Base-by-base conservation (phyloP, 2,888 invertebrate genomes). In the Geotrupes spiniger region DNA sequence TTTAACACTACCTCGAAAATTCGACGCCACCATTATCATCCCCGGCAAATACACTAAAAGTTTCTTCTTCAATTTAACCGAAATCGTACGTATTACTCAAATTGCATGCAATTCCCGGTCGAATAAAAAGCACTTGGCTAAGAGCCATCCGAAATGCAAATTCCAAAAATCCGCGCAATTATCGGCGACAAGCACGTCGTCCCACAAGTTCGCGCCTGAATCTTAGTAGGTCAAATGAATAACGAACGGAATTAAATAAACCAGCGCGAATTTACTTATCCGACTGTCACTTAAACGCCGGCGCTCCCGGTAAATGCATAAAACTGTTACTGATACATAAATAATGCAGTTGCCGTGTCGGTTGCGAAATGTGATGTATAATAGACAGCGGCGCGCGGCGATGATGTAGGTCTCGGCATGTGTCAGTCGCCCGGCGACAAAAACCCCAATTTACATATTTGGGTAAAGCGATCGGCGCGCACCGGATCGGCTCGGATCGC, bases 331-430 rank as follows among this genome's bases (percentile, higher is more conserved):
- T 21, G 42, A 28, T 46, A 40, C 33, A 48, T 48, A 48, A 29
- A 48, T 48, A 48, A 48, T 48, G 48, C 48, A 48, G 42, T 48
- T 48, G 36, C 29, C 37, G 29, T 48, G 42, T 48, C 42, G 28
- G 42, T 42, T 48, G 17, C 42, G 21, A 48, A 42, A 43, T 42
- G 48, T 28, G 37, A 43, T 21, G 38, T 36, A 42, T 16, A 42
- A 48, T 15, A 42, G 42, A 42, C 42, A 43, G 31, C 12, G 33
- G 11, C 14, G 12, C 15, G 11, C 11, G 33, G 9, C 33, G 33
- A 15, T 15, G 33, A 14, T 15, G 33, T 12, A 33, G 33, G 33
- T 12, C 15, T 12, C 21, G 21, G 6, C n/a, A 21, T 21, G 21
- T 21, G 21, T 21, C 21, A 21, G 4, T 21, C 3, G 6, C 33